Base-by-base conservation (phyloP, 2,888 invertebrate genomes). In the Agelastica alni region DNA sequence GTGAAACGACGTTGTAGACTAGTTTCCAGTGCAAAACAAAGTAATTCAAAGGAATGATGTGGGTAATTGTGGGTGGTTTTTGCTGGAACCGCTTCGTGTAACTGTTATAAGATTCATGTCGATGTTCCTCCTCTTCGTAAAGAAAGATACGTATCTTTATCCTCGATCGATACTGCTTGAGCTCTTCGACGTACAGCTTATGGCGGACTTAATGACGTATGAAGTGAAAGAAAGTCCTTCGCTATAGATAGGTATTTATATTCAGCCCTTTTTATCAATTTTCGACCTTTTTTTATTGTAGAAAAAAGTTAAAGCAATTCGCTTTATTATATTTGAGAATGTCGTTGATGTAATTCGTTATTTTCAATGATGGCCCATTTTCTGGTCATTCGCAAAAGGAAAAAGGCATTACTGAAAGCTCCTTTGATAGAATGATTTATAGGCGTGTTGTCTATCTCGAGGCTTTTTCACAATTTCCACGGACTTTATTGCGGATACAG, bases 171-270 rank as follows among this genome's bases (percentile, higher is more conserved):
- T 34, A 32, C 12, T 6, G 18, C 26, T 46, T 36, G 36, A 34
- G 47, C 22, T 34, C 34, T 45, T 45, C 22, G 32, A 45, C 39
- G 47, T 48, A 13, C 16, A 39, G 47, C 47, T 48, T 48, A 48
- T 48, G 47, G 45, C 34, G 45, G 47, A 39, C 39, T 48, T 48
- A 48, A 48, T 48, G 39, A 18, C 39, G 39, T 48, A 48, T 48
- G 22, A 46, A 46, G 47, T 31, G 47, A 48, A 39, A 28, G 47
- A 48, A 39, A 37, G 30, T 12, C 14, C 28, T 26, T 10, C 22
- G 12, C 22, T 37, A 30, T 16, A 34, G 7, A 34, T 13, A 34
- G 34, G 7, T 14, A 34, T 34, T 34, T 34, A 34, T 34, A 16
- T 34, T 14, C 16, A 14, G 34, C 9, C 14, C 34, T 34, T 34